phyloP scores from a whole-genome alignment of 2,888 invertebrate species.

The Nephrotoma guestfalica region DNA sequence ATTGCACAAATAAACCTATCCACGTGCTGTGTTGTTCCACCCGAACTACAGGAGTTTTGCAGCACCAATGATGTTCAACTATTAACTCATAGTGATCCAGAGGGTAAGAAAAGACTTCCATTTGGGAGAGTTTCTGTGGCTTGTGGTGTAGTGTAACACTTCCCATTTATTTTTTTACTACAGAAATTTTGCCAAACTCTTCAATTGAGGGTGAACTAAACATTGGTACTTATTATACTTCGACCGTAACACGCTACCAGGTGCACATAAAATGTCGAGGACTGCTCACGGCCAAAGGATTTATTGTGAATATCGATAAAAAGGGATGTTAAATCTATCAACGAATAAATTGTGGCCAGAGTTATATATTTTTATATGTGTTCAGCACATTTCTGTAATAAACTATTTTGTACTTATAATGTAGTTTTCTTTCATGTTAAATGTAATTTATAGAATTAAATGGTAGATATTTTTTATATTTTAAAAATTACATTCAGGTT shows the following conservation, averaged over 20 bases:
- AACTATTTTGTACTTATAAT: background rate
- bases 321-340: background rate
- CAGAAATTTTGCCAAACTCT: constrained; percentile 41
- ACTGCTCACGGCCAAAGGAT: constrained; percentile 81
- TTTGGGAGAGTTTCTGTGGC: constrained; percentile 7
- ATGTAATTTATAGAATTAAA: background rate
- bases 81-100: constrained; percentile 89
- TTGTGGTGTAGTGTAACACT: background rate
- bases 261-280: constrained; percentile 84
- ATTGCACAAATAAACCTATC: constrained; percentile 88
- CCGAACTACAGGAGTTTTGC: constrained; percentile 77
- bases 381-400: background rate
- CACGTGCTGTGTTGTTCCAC: constrained; percentile 88
- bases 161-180: constrained; percentile 8
- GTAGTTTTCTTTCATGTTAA: background rate
- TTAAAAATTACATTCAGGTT: background rate
- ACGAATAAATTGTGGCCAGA: background rate
- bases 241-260: constrained; percentile 77
- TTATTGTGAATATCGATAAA: constrained; percentile 38
- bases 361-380: background rate
- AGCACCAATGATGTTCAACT: constrained; percentile 82
- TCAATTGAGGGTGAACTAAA: constrained; percentile 40
- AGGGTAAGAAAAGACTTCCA: constrained; percentile 38
- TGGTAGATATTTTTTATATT: background rate
- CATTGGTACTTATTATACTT: constrained; percentile 36